Evolutionary conservation across 2,888 invertebrate species (phyloP).

Genomic region (Cryptosula pallasiana): DNA sequence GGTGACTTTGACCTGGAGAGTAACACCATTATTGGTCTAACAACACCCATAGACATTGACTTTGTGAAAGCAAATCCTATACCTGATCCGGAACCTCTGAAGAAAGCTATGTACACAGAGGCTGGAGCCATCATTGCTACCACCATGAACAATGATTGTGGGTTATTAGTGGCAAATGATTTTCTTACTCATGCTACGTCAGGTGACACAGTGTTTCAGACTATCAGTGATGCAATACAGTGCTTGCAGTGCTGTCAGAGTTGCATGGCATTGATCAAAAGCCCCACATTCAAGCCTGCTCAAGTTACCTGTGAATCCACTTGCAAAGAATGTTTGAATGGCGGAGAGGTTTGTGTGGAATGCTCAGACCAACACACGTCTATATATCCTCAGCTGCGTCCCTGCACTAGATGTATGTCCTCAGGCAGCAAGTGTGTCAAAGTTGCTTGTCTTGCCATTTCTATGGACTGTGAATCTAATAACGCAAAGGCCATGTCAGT

Average conservation of each 20-base stretch:
- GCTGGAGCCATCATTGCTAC: background rate
- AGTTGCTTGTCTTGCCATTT: background rate
- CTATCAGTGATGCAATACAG: background rate
- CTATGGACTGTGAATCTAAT: background rate
- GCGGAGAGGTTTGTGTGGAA: background rate
- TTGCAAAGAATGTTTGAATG: too few relatives aligned
- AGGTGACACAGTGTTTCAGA: background rate
- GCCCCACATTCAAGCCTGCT: too few relatives aligned
- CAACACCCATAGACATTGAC: background rate
- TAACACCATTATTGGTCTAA: background rate
- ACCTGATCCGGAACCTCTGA: background rate
- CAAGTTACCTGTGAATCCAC: too few relatives aligned
- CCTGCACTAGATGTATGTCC: background rate
- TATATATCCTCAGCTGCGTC: background rate
- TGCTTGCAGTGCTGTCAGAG: background rate
- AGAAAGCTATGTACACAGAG: background rate
- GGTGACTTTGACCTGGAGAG: too few relatives aligned
- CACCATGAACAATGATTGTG: background rate
- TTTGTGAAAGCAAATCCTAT: background rate
- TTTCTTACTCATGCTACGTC: background rate
- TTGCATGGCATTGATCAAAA: too few relatives aligned
- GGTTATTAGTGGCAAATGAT: background rate
- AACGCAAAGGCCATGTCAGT: background rate
- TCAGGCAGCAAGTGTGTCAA: background rate
- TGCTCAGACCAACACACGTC: background rate